A percentile compares a stretch with the other conserved stretches of the same genome.
phyloP scores from a whole-genome alignment of 2,113 vertebrate genomes.

The Zosterops borbonicus region DNA sequence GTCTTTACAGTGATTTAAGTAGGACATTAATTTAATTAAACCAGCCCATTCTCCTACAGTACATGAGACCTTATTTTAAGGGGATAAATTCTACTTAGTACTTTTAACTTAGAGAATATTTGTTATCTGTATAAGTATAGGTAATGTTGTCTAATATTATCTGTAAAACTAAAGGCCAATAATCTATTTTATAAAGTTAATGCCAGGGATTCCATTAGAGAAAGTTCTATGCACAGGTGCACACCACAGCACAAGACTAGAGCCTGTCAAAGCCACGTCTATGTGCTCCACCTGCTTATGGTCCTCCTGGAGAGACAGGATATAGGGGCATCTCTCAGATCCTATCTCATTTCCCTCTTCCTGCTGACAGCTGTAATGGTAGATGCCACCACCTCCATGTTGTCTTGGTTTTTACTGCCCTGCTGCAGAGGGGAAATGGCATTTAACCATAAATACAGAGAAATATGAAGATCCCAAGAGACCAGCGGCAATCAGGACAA shows the following conservation, averaged over 20 bases:
- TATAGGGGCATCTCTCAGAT: background rate
- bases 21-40: background rate
- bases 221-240: accelerated
- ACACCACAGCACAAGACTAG: background rate
- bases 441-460: background rate
- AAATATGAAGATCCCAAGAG: background rate
- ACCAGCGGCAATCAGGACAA: background rate
- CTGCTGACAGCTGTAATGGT: background rate
- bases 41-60: background rate
- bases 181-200: background rate
- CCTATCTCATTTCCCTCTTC: background rate
- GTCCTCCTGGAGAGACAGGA: background rate
- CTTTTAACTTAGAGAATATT: background rate
- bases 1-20: background rate
- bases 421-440: background rate
- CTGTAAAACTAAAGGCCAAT: background rate
- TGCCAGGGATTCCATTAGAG: background rate
- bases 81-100: background rate
- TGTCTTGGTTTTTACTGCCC: background rate
- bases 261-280: background rate
- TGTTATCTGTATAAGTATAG: background rate
- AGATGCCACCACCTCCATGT: accelerated
- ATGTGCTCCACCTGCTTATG: background rate
- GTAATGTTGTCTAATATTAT: background rate
- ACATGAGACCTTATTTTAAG: background rate